Conservation (phyloP, 2,888 invertebrate species). For the Alcis repandata region DNA sequence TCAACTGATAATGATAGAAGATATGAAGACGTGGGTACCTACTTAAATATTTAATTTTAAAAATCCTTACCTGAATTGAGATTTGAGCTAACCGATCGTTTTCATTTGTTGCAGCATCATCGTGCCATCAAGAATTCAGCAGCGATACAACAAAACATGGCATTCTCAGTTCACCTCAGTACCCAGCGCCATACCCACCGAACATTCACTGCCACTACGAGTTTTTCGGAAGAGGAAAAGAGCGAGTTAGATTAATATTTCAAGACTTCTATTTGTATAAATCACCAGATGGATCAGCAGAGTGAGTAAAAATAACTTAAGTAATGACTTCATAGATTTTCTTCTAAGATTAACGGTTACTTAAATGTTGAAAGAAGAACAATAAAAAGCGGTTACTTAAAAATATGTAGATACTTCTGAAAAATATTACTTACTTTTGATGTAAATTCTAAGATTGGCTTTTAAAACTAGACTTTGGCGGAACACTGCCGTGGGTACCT, state of each 20-base stretch:
- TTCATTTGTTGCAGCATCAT: constrained; percentile 88
- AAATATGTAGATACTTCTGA: too few relatives aligned
- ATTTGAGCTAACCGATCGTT: neutral
- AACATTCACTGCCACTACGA: constrained; percentile 95
- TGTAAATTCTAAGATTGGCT: too few relatives aligned
- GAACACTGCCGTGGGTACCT: too few relatives aligned
- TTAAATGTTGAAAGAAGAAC: too few relatives aligned
- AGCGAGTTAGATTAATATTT: constrained; percentile 94
- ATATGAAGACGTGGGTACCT: too few relatives aligned
- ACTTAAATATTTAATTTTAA: too few relatives aligned
- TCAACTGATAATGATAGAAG: too few relatives aligned
- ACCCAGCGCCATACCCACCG: constrained; percentile 93
- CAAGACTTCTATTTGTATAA: constrained; percentile 93
- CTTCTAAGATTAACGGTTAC: neutral
- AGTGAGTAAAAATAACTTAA: constrained; percentile 82
- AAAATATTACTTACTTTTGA: too few relatives aligned
- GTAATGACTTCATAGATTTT: neutral
- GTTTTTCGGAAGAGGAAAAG: constrained; percentile 94
- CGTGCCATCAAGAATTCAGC: constrained; percentile 92
- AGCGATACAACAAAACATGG: constrained; percentile 94
- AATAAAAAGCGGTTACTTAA: too few relatives aligned
- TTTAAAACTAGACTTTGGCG: too few relatives aligned
- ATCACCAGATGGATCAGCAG: constrained; percentile 87
- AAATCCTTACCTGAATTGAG: too few relatives aligned
- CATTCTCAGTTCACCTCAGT: constrained; percentile 93